Base-by-base conservation (phyloP, 2,113 vertebrate genomes). In the Sinocyclocheilus rhinocerous region DNA sequence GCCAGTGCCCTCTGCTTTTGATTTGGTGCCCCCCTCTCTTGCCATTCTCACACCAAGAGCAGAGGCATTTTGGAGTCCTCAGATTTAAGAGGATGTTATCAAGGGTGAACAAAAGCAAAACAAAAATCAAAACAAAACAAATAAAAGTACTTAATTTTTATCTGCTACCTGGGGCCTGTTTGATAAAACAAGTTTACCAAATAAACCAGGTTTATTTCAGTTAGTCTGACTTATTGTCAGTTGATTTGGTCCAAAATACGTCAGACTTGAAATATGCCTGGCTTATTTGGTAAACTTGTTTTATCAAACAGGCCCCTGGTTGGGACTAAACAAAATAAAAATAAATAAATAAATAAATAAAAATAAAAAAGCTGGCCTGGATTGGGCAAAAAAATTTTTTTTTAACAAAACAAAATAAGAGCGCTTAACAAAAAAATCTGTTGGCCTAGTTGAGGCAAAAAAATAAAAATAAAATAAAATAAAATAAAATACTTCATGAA, bases 1-100 rank as follows among this genome's bases (percentile, higher is more conserved):
- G 84, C 87, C 57, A 84, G 69, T 83, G 87, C 61, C 76, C 75
- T 73, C 48, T 87, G 85, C 42, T 84, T 90, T 89, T 93, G 93
- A 94, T 93, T 93, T 90, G 90, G 83, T 69, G 55, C 4, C 55
- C 57, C 39, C 59, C 13, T 48, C 45, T 50, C 42, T 29, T 67
- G 79, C n/a, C 9, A 29, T 48, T 81, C 86, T 72, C 67, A 84
- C 55, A 63, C 26, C 65, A 0, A 85, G 13, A 29, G 45, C 29
- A 70, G 7, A 42, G 13, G 52, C 48, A 61, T 45, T 73, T 20
- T 55, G 39, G 13, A 81, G 18, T 39, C 33, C 73, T 45, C 24
- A 24, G n/a, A 81, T 67, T 39, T 26, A 65, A 42, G n/a, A 45
- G 39, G n/a, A 24, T 12, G 59, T 61, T 42, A 61, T 39, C 20